Base-by-base conservation (phyloP, 2,113 vertebrate genomes). In the Periophthalmodon schlosseri region DNA sequence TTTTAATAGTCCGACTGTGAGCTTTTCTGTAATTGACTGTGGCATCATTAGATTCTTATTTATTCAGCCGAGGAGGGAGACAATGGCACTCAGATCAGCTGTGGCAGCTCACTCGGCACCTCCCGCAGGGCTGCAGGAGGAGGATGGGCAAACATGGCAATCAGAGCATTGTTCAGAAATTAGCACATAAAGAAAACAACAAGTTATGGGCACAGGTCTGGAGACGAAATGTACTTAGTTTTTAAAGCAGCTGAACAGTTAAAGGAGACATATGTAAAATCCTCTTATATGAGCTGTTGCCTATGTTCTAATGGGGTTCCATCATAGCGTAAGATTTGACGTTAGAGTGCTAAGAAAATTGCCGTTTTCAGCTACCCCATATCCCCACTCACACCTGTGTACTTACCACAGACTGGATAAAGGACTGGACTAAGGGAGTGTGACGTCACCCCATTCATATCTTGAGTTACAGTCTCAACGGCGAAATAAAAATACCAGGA, bases 31-130 rank as follows among this genome's bases (percentile, higher is more conserved):
- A 90, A 92, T 92, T 91, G 87, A 90, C 88, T 87, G 86, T 89
- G 91, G 83, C 83, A 69, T 92, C 88, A 91, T 93, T 93, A 92
- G 87, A 47, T 76, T 68, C 75, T 84, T 90, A 91, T 93, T 93
- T 93, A 92, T 93, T 91, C 88, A 84, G 86, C 85, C 68, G 21
- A 77, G 80, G 74, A 87, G 88, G 84, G 73, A 81, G 88, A 90
- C 78, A 82, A 87, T 74, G 72, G 70, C 78, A 52, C 78, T 79
- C 74, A 69, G 82, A 84, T 93, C 86, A 91, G 79, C 88, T 77
- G 83, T 82, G 86, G 88, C 87, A 89, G 82, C 80, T 88, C 84
- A 87, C 83, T 82, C 77, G 63, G 80, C 57, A 72, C 82, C 84
- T 89, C 89, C 92, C 68, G 85, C 88, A 70, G 88, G 70, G 91